phyloP scores from a whole-genome alignment of 2,797 vertebrate species.

The Crocidura indochinensis region DNA sequence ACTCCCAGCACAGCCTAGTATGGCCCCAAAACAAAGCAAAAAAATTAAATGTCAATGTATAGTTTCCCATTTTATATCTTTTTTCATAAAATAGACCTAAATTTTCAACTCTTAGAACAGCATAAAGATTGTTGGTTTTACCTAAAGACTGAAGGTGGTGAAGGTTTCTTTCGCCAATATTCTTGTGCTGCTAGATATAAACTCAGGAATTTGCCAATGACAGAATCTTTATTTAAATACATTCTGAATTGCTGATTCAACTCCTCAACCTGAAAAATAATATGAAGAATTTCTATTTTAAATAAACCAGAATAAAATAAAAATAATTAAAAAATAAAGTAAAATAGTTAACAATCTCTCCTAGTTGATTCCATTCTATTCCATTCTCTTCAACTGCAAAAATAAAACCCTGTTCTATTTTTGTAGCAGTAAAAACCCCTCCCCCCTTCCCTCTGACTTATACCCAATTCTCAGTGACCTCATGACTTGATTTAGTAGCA shows the following conservation, averaged over 20 bases:
- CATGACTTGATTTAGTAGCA: slow-evolving; percentile 78
- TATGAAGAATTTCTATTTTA: slow-evolving; percentile 28
- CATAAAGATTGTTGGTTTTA: slow-evolving; percentile 26
- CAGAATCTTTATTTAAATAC: slow-evolving; percentile 11
- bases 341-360: slow-evolving; percentile 44
- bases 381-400: slow-evolving; percentile 27
- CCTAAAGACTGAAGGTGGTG: background rate
- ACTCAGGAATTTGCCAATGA: slow-evolving; percentile 9
- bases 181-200: background rate
- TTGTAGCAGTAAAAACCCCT: slow-evolving; percentile 51
- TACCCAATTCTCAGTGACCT: slow-evolving; percentile 60
- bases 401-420: slow-evolving; percentile 68
- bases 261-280: slow-evolving; percentile 24
- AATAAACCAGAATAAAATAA: background rate
- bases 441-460: slow-evolving; percentile 60
- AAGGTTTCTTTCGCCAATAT: background rate
- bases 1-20: too few relatives aligned
- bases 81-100: slow-evolving; percentile 28
- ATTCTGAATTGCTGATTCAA: slow-evolving; percentile 19
- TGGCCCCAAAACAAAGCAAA: too few relatives aligned
- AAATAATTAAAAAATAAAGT: too few relatives aligned
- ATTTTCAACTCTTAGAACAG: slow-evolving; percentile 16
- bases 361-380: slow-evolving; percentile 9
- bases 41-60: slow-evolving; percentile 8
- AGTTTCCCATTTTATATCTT: background rate